phyloP scores from a whole-genome alignment of 2,888 invertebrate species.

The Hemaris fuciformis region DNA sequence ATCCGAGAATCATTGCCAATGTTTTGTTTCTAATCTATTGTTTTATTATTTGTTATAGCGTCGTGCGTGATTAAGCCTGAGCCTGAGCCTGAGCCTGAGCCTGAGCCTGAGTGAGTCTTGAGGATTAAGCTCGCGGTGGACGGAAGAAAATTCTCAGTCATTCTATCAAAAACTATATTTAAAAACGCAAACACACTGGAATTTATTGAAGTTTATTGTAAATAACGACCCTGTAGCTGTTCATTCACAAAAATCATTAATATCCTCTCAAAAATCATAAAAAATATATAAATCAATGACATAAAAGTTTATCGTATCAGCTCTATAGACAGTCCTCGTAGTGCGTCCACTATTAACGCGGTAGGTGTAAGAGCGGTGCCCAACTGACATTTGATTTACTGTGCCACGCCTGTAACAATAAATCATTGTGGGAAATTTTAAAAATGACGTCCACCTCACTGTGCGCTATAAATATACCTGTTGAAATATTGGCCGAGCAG shows the following conservation, averaged over 20 bases:
- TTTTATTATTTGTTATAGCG: too few species aligned
- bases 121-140: too few species aligned
- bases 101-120: too few species aligned
- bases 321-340: background rate
- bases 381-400: constrained; percentile 14
- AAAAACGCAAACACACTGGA: too few species aligned
- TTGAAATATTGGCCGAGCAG: constrained; percentile 4
- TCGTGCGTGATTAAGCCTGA: too few species aligned
- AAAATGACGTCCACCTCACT: constrained; percentile 6
- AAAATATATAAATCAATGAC: background rate
- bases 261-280: background rate
- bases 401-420: constrained; percentile 11
- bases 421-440: constrained; percentile 13
- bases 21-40: too few species aligned
- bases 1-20: too few species aligned
- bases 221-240: background rate
- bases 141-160: too few species aligned
- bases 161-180: too few species aligned
- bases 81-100: too few species aligned
- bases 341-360: background rate
- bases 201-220: background rate
- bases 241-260: background rate
- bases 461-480: background rate
- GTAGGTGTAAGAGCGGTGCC: constrained; percentile 9
- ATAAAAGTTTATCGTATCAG: background rate